A percentile compares a stretch with the other conserved stretches of the same genome.
These are phyloP conservation scores for Drosophila kikkawai DNA, from an alignment of 1,140 invertebrate genomes.

Conservation along the genomic window DNA sequence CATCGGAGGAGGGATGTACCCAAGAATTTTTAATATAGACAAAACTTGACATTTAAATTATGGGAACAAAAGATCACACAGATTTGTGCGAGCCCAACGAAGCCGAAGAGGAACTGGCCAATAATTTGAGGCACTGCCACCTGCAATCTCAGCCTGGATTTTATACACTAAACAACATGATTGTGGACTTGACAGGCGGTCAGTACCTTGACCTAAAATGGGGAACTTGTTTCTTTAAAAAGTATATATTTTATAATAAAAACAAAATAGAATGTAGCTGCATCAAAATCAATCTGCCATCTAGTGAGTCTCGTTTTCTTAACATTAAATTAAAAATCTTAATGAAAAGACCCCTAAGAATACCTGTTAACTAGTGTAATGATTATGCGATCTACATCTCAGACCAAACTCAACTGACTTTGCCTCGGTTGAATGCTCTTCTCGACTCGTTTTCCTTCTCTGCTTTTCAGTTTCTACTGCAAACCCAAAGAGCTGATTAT, in stretches of 20 bases:
- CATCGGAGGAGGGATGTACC: conserved; percentile 16
- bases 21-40: conserved; percentile 77
- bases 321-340: no score
- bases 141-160: conserved; percentile 48
- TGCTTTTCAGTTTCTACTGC: conserved; percentile 6
- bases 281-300: not conserved
- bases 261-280: not conserved
- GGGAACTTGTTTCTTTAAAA: no score
- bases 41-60: conserved; percentile 81
- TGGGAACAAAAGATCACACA: conserved; percentile 68
- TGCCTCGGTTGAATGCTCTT: conserved; percentile 13
- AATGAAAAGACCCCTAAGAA: no score
- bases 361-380: conserved; percentile 13
- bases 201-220: no score
- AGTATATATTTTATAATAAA: no score
- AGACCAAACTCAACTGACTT: conserved; percentile 21
- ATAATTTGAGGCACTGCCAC: conserved; percentile 65
- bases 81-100: conserved; percentile 37
- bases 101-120: conserved; percentile 30
- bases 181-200: not conserved
- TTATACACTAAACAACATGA: conserved; percentile 8
- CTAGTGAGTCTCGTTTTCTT: no score
- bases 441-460: conserved; percentile 2
- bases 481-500: conserved; percentile 24
- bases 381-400: conserved; percentile 20